Base-by-base conservation (phyloP, 2,113 vertebrate genomes). In the Cettia cetti region DNA sequence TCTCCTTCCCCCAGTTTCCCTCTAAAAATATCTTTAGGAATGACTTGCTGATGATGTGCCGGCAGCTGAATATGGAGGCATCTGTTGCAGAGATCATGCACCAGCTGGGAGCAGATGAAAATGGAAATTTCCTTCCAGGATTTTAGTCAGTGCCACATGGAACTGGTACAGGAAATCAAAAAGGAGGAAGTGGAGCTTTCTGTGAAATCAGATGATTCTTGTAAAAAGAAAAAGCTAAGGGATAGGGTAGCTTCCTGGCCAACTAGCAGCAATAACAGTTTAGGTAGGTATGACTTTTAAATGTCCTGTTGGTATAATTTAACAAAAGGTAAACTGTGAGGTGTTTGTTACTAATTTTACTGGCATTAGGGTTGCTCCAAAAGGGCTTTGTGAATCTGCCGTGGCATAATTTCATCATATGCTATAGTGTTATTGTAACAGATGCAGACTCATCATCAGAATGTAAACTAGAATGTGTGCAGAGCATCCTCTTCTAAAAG, bases 81-180 rank as follows among this genome's bases (percentile, higher is more conserved):
- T 98, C 98, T 57, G 98, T 99, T 39, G 90, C 93, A 6, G 98
- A 99, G 97, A 98, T 99, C 89, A 99, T 99, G 98, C 97, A 94
- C 79, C 98, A 99, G 52, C 97, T 99, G 86, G 98, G 98, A 42
- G 97, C 98, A 31, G 98, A 98, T 64, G 98, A 98, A 96, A 97
- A 96, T n/a, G 98, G 98, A 70, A 92, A 98, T 98, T 87, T 98
- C 98, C 89, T 98, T 98, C 82, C 98, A 98, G 88, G 98, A 98
- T 96, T 99, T 99, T 92, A 98, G 96, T 86, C 97, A 98, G 65
- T 98, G 98, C 80, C 97, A 81, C 90, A 98, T 98, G 98, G 98
- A 98, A 87, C 97, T 99, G 23, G 80, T 98, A 42, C 94, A 72
- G 87, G 98, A 99, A 97, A 99, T 99, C 95, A 97, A 96, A 68